These are phyloP conservation scores for Geotrupes spiniger DNA, from an alignment of 2,888 invertebrate species.

Conservation along the genomic window DNA sequence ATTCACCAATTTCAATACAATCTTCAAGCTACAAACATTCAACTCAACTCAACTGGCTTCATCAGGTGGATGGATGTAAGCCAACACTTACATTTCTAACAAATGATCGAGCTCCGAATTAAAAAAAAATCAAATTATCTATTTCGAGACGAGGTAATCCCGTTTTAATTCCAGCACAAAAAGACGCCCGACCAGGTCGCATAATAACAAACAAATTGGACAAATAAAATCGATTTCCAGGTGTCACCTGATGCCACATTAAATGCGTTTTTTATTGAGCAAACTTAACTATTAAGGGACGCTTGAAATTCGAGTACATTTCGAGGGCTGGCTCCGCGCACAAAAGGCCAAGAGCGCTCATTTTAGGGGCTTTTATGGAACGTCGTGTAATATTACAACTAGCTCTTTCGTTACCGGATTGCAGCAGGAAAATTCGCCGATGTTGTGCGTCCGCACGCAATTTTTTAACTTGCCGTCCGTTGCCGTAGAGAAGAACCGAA, in stretches of 20 bases:
- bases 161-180: too few relatives aligned
- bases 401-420: conserved; percentile 42
- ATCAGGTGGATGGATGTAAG: too few relatives aligned
- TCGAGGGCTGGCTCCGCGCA: conserved; percentile 36
- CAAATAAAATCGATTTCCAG: conserved; percentile 23
- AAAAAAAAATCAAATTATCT: too few relatives aligned
- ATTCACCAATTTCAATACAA: too few relatives aligned
- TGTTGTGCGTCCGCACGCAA: background rate
- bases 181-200: too few relatives aligned
- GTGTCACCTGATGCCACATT: conserved; percentile 39
- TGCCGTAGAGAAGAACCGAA: too few relatives aligned
- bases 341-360: conserved; percentile 41
- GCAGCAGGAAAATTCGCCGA: conserved; percentile 23
- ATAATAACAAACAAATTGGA: conserved; percentile 16
- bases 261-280: conserved; percentile 44
- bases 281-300: conserved; percentile 41
- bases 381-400: conserved; percentile 44
- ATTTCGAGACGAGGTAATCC: too few relatives aligned
- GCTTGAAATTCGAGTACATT: conserved; percentile 42
- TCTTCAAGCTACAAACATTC: too few relatives aligned
- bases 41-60: too few relatives aligned
- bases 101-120: too few relatives aligned
- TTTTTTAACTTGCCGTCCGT: background rate
- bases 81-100: too few relatives aligned
- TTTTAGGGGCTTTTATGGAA: conserved; percentile 47